phyloP scores from a whole-genome alignment of 1,140 invertebrate species.

The Sinella curviseta region DNA sequence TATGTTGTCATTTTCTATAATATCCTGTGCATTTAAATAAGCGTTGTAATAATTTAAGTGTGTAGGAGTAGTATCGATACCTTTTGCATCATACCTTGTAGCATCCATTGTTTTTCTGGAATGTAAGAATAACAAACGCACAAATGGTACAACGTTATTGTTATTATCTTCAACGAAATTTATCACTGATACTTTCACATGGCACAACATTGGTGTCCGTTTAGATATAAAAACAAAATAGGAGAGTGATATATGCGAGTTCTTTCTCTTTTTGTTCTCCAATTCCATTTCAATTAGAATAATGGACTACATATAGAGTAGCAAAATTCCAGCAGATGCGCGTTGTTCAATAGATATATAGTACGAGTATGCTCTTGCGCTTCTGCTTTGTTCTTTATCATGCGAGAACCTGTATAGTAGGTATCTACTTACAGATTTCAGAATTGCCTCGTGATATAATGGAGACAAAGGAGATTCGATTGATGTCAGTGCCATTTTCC shows the following conservation, averaged over 20 bases:
- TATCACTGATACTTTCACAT: neutral
- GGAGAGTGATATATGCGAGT: neutral
- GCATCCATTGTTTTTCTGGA: no score
- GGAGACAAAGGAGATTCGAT: neutral
- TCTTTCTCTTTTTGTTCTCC: neutral
- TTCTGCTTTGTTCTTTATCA: no score
- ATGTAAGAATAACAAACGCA: no score
- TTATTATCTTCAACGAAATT: no score
- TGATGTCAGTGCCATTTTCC: neutral
- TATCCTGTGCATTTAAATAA: no score
- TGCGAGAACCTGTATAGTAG: neutral
- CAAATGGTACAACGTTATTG: no score
- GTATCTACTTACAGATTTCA: neutral
- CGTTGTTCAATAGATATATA: neutral
- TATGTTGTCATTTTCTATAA: neutral
- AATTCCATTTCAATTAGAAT: slow-evolving; percentile 2
- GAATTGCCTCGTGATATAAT: no score
- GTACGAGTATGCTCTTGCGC: neutral
- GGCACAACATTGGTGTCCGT: neutral
- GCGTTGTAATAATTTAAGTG: no score
- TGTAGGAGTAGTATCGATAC: no score
- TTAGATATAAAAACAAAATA: neutral
- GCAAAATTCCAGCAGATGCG: neutral
- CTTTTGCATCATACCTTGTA: neutral
- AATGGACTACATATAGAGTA: neutral